Evolutionary conservation across 2,797 vertebrate species (phyloP).

Genomic region (Crocidura indochinensis): DNA sequence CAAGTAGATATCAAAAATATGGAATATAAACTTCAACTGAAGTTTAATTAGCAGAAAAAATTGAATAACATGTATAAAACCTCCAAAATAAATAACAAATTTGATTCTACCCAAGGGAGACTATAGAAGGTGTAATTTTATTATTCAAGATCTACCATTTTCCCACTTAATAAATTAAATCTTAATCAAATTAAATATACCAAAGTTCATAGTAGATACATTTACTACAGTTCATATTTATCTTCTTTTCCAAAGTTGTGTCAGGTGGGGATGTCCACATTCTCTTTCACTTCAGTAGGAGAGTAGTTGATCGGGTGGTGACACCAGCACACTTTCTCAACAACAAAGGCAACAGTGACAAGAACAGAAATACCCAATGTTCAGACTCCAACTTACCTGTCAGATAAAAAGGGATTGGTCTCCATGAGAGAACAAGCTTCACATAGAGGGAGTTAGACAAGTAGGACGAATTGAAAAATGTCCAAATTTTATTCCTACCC

Average conservation of each 20-base stretch:
- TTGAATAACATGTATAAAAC: not conserved
- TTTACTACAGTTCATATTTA: not conserved
- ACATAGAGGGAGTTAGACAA: not conserved
- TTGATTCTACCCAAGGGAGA: not conserved
- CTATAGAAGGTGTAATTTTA: not conserved
- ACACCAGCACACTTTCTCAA: not conserved
- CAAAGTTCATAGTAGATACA: not conserved
- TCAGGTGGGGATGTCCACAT: constrained; percentile 18
- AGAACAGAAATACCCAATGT: not conserved
- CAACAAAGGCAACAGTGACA: constrained; percentile 29
- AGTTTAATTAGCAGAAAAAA: not conserved
- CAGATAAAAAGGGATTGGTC: not conserved
- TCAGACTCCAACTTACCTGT: not conserved
- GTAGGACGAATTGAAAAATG: constrained; percentile 17
- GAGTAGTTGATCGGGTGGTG: not conserved
- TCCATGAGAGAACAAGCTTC: not conserved
- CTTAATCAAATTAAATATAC: not conserved
- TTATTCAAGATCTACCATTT: not conserved
- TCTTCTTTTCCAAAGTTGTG: constrained; percentile 18
- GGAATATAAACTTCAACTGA: not conserved
- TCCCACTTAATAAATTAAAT: not conserved
- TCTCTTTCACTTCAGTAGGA: not conserved
- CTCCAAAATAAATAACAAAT: not conserved
- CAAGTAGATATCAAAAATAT: not conserved
- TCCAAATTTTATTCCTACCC: not conserved